Base-by-base conservation (phyloP, 2,797 vertebrate species). In the Squalus acanthias region DNA sequence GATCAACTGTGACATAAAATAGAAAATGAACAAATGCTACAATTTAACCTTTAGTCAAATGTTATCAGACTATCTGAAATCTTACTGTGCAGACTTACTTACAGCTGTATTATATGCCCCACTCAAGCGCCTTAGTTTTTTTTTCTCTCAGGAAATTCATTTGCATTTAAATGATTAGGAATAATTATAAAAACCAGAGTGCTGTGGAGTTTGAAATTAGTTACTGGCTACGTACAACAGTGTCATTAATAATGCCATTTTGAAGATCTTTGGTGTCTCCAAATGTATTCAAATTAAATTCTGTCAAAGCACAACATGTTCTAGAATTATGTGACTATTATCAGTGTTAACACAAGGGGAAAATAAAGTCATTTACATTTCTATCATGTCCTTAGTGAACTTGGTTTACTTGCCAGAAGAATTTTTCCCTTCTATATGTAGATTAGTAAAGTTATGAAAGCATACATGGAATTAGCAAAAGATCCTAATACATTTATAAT, bases 201-300 rank as follows among this genome's bases (percentile, higher is more conserved):
- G 98, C 98, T 98, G 98, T 98, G 98, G 98, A 98, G 98, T 98
- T 98, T 98, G 98, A 98, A 98, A 98, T 98, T 98, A 98, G 98
- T 98, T 98, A 98, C 98, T 98, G 98, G 98, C 98, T 98, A 98
- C 98, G 98, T 98, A 98, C 98, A 98, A 98, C 96, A 87, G 98
- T 97, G 97, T 97, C 98, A 98, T 98, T 98, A 98, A 98, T 95
- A 98, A 98, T 98, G 98, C 98, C 98, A 98, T 98, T 98, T 98
- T 98, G 97, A 98, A 98, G 98, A 98, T 98, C 97, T 98, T 98
- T 98, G 97, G 97, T 98, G 98, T 98, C 97, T 98, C 24, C 97
- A 97, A 97, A 98, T 98, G 97, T 98, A 98, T 98, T 97, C 98
- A 98, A 98, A 98, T 98, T 98, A 98, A 98, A 98, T 98, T 98